Conservation (phyloP, 2,888 invertebrate species). For the Acronicta alni region DNA sequence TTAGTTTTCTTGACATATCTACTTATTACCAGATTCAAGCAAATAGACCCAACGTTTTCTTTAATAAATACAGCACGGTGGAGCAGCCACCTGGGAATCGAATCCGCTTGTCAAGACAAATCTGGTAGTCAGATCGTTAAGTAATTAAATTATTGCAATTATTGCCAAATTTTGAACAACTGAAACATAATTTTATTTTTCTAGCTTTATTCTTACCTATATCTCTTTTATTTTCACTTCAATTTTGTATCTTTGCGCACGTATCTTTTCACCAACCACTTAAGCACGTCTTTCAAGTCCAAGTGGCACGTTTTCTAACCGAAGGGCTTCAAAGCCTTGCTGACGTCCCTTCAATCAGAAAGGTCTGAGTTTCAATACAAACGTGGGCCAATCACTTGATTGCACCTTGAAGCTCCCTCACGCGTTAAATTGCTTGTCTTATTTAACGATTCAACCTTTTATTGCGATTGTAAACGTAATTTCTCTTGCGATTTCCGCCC, state of each 20-base stretch:
- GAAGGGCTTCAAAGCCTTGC: constrained; percentile 26
- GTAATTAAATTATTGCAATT: too few relatives aligned
- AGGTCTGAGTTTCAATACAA: constrained; percentile 11
- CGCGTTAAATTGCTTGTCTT: constrained; percentile 56
- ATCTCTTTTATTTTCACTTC: neutral
- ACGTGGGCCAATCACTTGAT: constrained; percentile 43
- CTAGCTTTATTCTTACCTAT: too few relatives aligned
- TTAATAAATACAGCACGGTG: too few relatives aligned
- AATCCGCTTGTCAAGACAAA: too few relatives aligned
- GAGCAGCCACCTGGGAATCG: too few relatives aligned
- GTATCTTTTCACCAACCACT: constrained; percentile 15
- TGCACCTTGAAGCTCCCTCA: constrained; percentile 19
- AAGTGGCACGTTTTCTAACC: constrained; percentile 28
- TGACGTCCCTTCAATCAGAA: constrained; percentile 36
- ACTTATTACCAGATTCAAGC: too few relatives aligned
- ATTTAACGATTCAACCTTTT: constrained; percentile 54
- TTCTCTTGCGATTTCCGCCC: constrained; percentile 32
- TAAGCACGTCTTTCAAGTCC: constrained; percentile 9
- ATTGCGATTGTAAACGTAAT: constrained; percentile 42
- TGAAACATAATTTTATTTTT: neutral
- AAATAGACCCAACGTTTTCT: too few relatives aligned
- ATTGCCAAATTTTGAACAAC: neutral
- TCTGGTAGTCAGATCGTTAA: too few relatives aligned
- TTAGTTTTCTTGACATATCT: too few relatives aligned
- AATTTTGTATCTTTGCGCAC: constrained; percentile 7